phyloP scores from a whole-genome alignment of 2,113 vertebrate species.

The Oryzias woworae region DNA sequence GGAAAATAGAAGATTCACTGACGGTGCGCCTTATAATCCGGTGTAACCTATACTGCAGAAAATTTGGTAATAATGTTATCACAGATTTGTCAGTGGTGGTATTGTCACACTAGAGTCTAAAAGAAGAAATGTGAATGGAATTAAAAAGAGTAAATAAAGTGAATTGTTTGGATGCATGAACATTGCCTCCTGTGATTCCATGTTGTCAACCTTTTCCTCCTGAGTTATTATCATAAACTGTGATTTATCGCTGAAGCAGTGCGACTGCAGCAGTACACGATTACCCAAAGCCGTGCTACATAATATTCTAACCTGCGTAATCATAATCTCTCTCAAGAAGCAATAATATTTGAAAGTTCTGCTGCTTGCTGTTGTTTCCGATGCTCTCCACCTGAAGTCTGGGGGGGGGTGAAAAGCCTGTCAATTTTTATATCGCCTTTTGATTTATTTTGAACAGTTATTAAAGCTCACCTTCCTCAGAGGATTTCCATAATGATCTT shows the following conservation, averaged over 20 bases:
- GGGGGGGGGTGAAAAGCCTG: conserved; percentile 47
- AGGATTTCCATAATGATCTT: conserved; percentile 71
- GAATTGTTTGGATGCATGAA: conserved; percentile 49
- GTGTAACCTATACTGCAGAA: no score
- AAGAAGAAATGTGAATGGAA: no score
- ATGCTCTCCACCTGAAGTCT: conserved; percentile 49
- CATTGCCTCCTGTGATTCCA: conserved; percentile 28
- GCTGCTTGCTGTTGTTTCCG: conserved; percentile 55
- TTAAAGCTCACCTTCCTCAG: conserved; percentile 65
- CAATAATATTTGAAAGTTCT: conserved; percentile 56
- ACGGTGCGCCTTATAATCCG: no score
- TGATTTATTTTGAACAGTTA: conserved; percentile 73
- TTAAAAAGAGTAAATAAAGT: conserved; percentile 4
- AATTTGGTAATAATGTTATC: no score
- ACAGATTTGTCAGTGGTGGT: no score
- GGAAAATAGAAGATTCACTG: no score
- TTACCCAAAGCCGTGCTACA: conserved; percentile 57
- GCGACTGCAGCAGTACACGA: conserved; percentile 40
- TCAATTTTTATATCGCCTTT: conserved; percentile 63
- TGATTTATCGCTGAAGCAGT: conserved; percentile 61
- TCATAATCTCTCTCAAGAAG: conserved; percentile 56
- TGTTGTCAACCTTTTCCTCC: conserved; percentile 48
- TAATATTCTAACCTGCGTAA: conserved; percentile 65
- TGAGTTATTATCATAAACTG: conserved; percentile 60
- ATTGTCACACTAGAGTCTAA: no score